Conservation (phyloP, 2,888 invertebrate genomes). For the Lasiommata megera region DNA sequence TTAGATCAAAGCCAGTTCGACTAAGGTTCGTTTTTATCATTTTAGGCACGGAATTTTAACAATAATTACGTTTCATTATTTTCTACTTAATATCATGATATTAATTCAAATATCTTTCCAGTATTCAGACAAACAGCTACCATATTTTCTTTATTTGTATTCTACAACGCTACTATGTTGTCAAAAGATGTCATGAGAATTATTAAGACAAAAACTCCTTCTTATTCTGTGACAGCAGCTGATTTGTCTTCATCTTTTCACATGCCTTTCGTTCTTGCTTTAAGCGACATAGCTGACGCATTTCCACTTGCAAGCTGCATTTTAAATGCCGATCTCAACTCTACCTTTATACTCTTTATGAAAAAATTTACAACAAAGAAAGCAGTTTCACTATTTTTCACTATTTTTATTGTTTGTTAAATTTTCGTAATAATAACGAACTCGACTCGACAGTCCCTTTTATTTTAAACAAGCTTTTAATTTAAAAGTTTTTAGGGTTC, state of each 20-base stretch:
- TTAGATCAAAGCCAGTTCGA: too few species aligned
- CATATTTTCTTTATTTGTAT: too few species aligned
- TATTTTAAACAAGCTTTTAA: constrained; percentile 1
- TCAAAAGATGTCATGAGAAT: too few species aligned
- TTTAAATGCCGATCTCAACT: background rate
- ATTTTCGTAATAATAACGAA: background rate
- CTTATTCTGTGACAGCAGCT: constrained; percentile 28
- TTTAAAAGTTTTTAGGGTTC: background rate
- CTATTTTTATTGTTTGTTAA: background rate
- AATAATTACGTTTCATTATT: too few species aligned
- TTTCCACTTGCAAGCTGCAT: constrained; percentile 1
- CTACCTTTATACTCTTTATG: background rate
- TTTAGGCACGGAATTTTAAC: too few species aligned
- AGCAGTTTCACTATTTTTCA: background rate
- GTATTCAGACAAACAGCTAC: too few species aligned
- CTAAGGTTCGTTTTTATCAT: too few species aligned
- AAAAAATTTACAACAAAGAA: background rate
- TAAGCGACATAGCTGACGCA: background rate
- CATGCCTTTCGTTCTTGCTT: background rate
- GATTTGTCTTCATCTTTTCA: constrained; percentile 22
- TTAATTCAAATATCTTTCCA: too few species aligned
- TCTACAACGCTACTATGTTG: too few species aligned
- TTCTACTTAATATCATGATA: too few species aligned
- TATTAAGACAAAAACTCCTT: too few species aligned
- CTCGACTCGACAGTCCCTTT: background rate